A percentile compares a stretch with the other conserved stretches of the same genome.
These are phyloP conservation scores for Tonatia bakeri DNA, from an alignment of 2,113 vertebrate genomes.

Conservation along the genomic window DNA sequence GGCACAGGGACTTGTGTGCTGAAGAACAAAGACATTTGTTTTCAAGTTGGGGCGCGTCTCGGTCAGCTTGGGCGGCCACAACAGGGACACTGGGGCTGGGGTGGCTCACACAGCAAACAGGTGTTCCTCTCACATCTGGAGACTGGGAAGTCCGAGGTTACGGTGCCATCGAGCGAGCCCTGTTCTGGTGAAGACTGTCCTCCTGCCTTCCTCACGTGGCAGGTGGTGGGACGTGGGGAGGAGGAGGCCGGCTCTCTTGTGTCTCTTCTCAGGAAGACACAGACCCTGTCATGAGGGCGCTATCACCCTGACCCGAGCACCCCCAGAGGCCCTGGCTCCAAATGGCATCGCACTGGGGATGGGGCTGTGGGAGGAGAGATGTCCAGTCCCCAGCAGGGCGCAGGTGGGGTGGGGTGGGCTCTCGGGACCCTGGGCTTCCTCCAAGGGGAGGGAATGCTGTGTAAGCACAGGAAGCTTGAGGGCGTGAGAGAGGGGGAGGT, in stretches of 20 bases:
- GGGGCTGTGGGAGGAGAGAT: background rate
- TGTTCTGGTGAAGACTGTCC: background rate
- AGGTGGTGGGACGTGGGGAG: background rate
- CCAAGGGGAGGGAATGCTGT: background rate
- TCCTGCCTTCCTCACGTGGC: background rate
- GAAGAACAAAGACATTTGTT: background rate
- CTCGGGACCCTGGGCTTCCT: background rate
- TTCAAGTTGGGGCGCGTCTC: background rate
- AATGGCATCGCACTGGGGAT: background rate
- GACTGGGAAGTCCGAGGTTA: background rate
- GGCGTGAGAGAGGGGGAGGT: too few species aligned
- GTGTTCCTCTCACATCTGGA: background rate
- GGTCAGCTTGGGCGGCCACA: background rate
- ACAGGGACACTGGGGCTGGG: background rate
- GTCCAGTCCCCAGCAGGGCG: background rate
- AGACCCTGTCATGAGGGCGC: background rate
- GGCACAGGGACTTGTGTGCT: too few species aligned
- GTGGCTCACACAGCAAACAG: background rate
- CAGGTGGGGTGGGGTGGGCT: background rate
- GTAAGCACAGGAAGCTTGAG: background rate
- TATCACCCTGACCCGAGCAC: background rate
- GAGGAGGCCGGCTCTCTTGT: background rate
- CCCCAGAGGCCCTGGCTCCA: background rate
- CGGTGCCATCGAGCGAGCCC: rapidly evolving
- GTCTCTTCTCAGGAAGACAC: background rate